These are phyloP conservation scores for Mormoops blainvillei DNA, from an alignment of 2,113 vertebrate genomes.

Conservation along the genomic window DNA sequence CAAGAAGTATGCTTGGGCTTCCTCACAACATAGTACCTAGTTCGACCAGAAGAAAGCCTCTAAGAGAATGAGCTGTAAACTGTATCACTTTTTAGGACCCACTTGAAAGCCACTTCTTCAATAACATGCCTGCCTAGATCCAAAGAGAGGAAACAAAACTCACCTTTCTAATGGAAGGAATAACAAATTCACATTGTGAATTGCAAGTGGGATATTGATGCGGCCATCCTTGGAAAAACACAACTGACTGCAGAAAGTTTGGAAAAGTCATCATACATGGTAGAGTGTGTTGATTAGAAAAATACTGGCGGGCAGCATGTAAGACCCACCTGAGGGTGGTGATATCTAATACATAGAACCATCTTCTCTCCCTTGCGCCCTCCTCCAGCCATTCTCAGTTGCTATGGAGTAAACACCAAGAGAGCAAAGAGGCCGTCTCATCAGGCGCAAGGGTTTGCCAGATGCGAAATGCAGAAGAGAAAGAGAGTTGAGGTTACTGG, in stretches of 20 bases:
- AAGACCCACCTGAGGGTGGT: neutral
- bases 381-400: neutral
- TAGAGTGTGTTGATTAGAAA: neutral
- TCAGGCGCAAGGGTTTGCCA: neutral
- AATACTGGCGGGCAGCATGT: neutral
- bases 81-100: neutral
- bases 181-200: neutral
- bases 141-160: neutral
- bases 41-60: neutral
- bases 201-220: neutral
- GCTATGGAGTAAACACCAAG: neutral
- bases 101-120: neutral
- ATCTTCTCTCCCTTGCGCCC: neutral
- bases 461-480: neutral
- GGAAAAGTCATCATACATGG: neutral
- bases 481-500: neutral
- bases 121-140: neutral
- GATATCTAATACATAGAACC: neutral
- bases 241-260: neutral
- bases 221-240: neutral
- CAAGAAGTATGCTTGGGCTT: neutral
- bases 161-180: neutral
- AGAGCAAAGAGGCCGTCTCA: neutral
- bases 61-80: neutral
- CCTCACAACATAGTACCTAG: neutral